Evolutionary conservation across 2,888 invertebrate genomes (phyloP).

Genomic region (Orgyia antiqua): DNA sequence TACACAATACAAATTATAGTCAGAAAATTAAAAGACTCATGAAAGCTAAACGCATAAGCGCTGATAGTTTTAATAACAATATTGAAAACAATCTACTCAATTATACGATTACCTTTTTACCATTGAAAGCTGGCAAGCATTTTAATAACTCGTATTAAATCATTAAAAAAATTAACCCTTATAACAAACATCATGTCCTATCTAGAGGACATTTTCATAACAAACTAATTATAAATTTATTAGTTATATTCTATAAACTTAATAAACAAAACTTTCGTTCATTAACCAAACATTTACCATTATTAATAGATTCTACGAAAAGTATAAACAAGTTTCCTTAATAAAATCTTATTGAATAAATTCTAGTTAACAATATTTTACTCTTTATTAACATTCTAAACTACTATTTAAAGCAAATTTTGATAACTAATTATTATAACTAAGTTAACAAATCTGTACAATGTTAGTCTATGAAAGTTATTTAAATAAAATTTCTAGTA

Average conservation of each 20-base stretch:
- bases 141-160: neutral
- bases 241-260: too few relatives aligned
- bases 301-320: too few relatives aligned
- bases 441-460: conserved; percentile 20
- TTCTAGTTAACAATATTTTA: conserved; percentile 10
- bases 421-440: conserved; percentile 20
- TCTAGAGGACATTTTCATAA: neutral
- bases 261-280: too few relatives aligned
- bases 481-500: conserved; percentile 17
- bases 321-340: conserved; percentile 23
- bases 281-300: too few relatives aligned
- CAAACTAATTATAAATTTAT: neutral
- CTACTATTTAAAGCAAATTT: conserved; percentile 20
- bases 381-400: conserved; percentile 1
- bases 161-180: neutral
- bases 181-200: neutral
- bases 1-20: conserved; percentile 34
- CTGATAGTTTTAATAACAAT: conserved; percentile 1
- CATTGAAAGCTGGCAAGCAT: conserved; percentile 36
- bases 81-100: too few relatives aligned
- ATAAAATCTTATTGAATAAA: conserved; percentile 16
- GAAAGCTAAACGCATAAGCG: conserved; percentile 12
- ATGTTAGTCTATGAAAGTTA: conserved; percentile 21
- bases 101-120: conserved; percentile 16
- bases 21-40: conserved; percentile 9